phyloP scores from a whole-genome alignment of 92 coral and sea anemone genomes.

The Porites cylindrica region DNA sequence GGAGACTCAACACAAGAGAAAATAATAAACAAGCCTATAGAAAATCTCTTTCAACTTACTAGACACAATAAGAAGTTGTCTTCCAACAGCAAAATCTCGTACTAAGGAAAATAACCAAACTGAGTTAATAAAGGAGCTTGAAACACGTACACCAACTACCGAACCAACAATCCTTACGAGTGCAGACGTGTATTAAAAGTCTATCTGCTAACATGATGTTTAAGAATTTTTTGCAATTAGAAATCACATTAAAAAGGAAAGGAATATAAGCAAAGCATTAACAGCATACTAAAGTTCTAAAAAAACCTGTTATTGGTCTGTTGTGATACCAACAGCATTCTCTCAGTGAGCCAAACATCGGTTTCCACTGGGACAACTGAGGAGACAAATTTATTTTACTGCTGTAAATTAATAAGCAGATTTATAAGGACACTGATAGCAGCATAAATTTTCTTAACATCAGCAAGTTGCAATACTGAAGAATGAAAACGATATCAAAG shows the following conservation, averaged over 20 bases:
- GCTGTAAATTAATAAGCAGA: too few species aligned
- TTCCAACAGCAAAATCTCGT: constrained; percentile 87
- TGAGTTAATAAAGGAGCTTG: too few species aligned
- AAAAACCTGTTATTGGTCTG: constrained; percentile 45
- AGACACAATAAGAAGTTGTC: constrained; percentile 77
- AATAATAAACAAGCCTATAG: background rate
- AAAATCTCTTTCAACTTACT: constrained; percentile 56
- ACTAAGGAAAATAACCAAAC: constrained; percentile 42
- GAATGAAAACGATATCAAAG: too few species aligned
- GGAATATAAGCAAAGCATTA: background rate
- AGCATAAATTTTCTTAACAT: too few species aligned
- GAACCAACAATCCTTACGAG: too few species aligned
- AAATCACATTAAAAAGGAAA: background rate
- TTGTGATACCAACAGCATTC: constrained; percentile 73
- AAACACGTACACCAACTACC: too few species aligned
- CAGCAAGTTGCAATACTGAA: too few species aligned
- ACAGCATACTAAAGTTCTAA: background rate
- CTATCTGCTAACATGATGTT: background rate
- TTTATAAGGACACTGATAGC: too few species aligned
- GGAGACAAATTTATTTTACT: background rate
- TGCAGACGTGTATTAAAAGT: too few species aligned
- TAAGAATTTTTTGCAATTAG: background rate
- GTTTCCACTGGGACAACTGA: constrained; percentile 90
- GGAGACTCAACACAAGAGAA: background rate
- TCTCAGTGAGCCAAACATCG: constrained; percentile 44